Conservation (phyloP, 2,113 vertebrate species). For the Alaudala cheleensis region DNA sequence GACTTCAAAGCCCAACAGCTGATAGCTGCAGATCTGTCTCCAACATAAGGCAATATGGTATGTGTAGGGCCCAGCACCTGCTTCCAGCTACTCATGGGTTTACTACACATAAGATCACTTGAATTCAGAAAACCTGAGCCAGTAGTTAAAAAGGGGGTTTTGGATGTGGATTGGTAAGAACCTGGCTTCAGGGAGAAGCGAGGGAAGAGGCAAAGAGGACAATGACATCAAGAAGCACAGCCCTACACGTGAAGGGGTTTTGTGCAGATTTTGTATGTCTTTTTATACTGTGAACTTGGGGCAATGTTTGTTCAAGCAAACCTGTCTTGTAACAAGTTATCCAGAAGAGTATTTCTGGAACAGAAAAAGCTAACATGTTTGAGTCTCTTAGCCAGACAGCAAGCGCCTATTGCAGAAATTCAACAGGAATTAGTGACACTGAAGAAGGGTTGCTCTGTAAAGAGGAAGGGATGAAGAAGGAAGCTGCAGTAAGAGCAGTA, state of each 20-base stretch:
- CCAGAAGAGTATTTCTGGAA: not conserved
- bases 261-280: not conserved
- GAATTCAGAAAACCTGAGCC: slow-evolving; percentile 22
- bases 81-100: slow-evolving; percentile 4
- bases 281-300: not conserved
- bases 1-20: slow-evolving; percentile 54
- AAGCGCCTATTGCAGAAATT: not conserved
- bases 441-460: not conserved
- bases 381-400: not conserved
- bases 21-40: not conserved
- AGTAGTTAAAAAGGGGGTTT: not conserved
- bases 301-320: not conserved
- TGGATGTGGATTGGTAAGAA: not conserved
- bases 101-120: slow-evolving; percentile 2
- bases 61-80: slow-evolving; percentile 31
- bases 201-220: not conserved
- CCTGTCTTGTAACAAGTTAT: not conserved
- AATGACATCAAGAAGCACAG: not conserved
- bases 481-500: not conserved
- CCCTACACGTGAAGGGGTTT: not conserved
- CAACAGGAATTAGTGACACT: not conserved
- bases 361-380: not conserved
- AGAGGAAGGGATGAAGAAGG: not conserved
- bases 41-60: slow-evolving; percentile 64
- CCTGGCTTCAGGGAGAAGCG: not conserved